Evolutionary conservation across 2,797 vertebrate genomes (phyloP).

Genomic region (Fratercula arctica): DNA sequence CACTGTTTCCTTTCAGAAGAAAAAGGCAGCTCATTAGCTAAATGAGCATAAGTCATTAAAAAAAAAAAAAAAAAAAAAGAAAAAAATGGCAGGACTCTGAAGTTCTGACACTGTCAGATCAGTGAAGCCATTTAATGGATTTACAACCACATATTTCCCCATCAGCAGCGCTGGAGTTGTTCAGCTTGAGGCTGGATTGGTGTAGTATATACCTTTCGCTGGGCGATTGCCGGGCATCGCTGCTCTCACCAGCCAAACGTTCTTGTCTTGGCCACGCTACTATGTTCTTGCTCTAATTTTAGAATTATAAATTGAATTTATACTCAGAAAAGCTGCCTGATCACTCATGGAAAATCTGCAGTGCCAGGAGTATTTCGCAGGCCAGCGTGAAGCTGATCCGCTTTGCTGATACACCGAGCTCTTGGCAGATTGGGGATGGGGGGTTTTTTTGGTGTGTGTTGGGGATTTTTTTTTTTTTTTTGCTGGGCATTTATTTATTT

Average conservation of each 20-base stretch:
- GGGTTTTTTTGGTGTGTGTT: background rate
- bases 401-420: background rate
- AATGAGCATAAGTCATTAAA: background rate
- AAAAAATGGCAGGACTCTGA: background rate
- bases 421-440: background rate
- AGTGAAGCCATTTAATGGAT: background rate
- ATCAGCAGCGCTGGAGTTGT: background rate
- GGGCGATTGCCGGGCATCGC: background rate
- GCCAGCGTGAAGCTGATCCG: background rate
- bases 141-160: constrained; percentile 18
- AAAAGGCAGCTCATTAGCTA: background rate
- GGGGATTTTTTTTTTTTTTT: background rate
- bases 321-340: background rate
- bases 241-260: background rate
- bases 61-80: background rate
- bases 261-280: background rate
- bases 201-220: background rate
- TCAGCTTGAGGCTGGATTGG: background rate
- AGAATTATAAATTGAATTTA: constrained; percentile 1
- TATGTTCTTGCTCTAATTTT: constrained; percentile 30
- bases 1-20: background rate
- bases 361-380: background rate
- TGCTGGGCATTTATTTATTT: background rate
- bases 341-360: constrained; percentile 23
- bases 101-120: background rate